Percentiles rank a stretch among this genome's conserved stretches.
Evolutionary conservation across 2,113 vertebrate species (phyloP).

Genomic region (Muscicapa adusta): DNA sequence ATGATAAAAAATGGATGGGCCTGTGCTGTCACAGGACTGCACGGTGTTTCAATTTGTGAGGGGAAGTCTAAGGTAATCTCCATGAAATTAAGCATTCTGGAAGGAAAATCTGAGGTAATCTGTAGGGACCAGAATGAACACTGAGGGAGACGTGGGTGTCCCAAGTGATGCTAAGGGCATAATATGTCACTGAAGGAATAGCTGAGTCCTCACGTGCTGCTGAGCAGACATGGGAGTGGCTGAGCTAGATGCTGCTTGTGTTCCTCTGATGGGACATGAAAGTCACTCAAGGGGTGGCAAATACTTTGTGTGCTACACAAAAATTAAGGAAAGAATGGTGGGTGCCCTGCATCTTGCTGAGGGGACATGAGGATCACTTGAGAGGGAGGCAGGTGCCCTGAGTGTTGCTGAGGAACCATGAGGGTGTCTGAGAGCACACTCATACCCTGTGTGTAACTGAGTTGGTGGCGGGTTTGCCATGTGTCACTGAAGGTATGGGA

Average conservation of each 20-base stretch:
- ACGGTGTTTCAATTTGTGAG: neutral
- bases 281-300: no score
- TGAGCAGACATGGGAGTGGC: neutral
- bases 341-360: neutral
- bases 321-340: neutral
- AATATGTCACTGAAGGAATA: neutral
- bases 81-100: neutral
- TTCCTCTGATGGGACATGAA: neutral
- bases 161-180: neutral
- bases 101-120: neutral
- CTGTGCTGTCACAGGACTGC: rapidly evolving
- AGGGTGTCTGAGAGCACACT: neutral
- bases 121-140: no score
- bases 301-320: neutral
- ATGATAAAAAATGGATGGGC: neutral
- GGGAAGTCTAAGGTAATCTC: neutral
- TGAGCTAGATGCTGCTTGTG: neutral
- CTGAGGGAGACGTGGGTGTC: no score
- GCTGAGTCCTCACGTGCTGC: no score
- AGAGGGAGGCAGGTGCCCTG: neutral
- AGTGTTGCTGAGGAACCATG: no score
- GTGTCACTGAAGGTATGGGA: neutral
- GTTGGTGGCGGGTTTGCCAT: rapidly evolving
- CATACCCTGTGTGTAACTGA: neutral
- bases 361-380: neutral